Conservation (phyloP, 2,113 vertebrate species). For the Caracal caracal region DNA sequence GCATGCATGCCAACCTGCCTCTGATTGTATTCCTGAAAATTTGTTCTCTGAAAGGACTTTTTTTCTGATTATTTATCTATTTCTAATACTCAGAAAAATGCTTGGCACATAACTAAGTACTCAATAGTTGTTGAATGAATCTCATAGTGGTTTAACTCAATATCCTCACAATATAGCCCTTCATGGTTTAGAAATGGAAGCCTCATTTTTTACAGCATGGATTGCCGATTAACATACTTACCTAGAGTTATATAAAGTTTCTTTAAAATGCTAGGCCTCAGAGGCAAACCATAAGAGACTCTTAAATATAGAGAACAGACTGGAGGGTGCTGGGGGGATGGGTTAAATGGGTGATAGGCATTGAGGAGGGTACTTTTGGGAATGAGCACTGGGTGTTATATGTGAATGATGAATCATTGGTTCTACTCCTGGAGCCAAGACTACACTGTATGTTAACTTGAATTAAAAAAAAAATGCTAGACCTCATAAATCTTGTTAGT, state of each 20-base stretch:
- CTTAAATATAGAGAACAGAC: not conserved
- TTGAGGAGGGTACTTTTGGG: not conserved
- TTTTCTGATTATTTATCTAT: not conserved
- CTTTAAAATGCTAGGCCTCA: not conserved
- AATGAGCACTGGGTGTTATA: not conserved
- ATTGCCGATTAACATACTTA: not conserved
- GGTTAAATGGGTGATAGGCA: not conserved
- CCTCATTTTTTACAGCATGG: not conserved
- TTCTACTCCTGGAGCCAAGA: not conserved
- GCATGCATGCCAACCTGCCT: not conserved
- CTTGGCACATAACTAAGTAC: not conserved
- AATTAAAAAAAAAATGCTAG: not conserved
- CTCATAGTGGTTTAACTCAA: not conserved
- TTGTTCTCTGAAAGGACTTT: not conserved
- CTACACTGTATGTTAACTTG: not conserved
- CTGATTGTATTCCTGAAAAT: not conserved
- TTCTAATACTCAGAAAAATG: not conserved
- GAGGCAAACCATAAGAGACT: not conserved
- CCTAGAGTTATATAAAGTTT: not conserved
- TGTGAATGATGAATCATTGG: not conserved
- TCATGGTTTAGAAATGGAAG: not conserved
- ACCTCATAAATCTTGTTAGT: not conserved
- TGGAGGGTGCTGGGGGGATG: not conserved
- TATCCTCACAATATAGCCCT: not conserved
- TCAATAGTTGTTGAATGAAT: not conserved